Conservation (phyloP, 2,888 invertebrate genomes). For the Rutpela maculata region DNA sequence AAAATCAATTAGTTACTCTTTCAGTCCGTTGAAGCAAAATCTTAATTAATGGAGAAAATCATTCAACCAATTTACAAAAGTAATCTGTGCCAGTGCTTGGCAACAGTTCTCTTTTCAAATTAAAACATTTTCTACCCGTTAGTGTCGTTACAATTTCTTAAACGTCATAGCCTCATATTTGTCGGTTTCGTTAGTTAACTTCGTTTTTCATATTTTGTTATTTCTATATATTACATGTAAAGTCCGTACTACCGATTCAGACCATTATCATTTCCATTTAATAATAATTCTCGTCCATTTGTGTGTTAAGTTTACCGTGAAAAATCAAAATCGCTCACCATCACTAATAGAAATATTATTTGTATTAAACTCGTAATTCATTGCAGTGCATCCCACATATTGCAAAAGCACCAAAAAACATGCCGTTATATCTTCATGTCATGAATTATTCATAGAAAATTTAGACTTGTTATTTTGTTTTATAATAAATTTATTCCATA, state of each 20-base stretch:
- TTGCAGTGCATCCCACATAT: background rate
- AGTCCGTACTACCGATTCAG: background rate
- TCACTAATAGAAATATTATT: constrained; percentile 7
- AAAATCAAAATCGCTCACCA: background rate
- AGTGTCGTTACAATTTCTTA: background rate
- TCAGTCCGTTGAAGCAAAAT: background rate
- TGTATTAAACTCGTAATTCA: background rate
- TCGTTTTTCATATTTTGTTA: background rate
- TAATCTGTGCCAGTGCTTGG: background rate
- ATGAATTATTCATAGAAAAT: too few species aligned
- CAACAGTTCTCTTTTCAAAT: background rate
- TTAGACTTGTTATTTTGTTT: too few species aligned
- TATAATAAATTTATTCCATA: too few species aligned
- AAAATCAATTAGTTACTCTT: background rate
- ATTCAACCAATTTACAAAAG: background rate
- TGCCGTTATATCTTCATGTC: too few species aligned
- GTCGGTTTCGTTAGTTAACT: background rate
- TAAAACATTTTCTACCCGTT: background rate
- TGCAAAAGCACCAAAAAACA: too few species aligned
- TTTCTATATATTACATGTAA: background rate
- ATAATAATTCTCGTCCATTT: background rate
- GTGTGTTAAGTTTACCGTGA: background rate
- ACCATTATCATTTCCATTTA: background rate
- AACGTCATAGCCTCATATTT: background rate
- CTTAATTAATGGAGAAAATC: background rate